Evolutionary conservation across 2,888 invertebrate genomes (phyloP), one percentile per base, ranked within the genome.

Genomic region (Philhelius pedissequus): DNA sequence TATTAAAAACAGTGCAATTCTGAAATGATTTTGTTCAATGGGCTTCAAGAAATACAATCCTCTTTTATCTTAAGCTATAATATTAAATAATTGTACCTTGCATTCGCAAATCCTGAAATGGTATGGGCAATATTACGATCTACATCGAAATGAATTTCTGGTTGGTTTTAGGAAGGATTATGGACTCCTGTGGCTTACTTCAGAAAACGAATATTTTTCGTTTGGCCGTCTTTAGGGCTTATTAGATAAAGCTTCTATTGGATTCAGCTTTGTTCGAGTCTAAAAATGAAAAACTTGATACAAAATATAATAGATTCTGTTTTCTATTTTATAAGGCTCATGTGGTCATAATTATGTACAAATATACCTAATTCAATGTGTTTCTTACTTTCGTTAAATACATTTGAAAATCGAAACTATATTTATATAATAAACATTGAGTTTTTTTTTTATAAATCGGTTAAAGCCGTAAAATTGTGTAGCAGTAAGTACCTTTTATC

Each of bases 61-160:
- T 78, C 82, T 78, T 83, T 83, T 74, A 83, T 83, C 82, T 83
- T 69, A 83, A 78, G 56, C 73, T 50, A 64, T 74, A 78, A 60
- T 83, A 83, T 78, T 77, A 73, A 60, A 73, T 77, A 68, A 75
- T 75, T 70, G 81, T 81, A 81, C 71, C 70, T 70, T 60, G 77
- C 43, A 71, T 68, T 71, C 66, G 35, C 60, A 60, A 71, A 68
- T 77, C 58, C 66, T 50, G 27, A 52, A 45, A 69, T 30, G 45
- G 43, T 52, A 52, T 38, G 54, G 54, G 75, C 69, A 56, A 54
- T 75, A 80, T 71, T 71, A 68, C 45, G 56, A 64, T 48, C 25
- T 70, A 76, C 40, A 56, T 27, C 15, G 66, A 35, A 71, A 76
- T 71, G 70, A 66, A 56, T 66, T 76, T 38, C 40, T 81, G 76